Base-by-base conservation (phyloP, 2,888 invertebrate species). In the Diabrotica balteata region DNA sequence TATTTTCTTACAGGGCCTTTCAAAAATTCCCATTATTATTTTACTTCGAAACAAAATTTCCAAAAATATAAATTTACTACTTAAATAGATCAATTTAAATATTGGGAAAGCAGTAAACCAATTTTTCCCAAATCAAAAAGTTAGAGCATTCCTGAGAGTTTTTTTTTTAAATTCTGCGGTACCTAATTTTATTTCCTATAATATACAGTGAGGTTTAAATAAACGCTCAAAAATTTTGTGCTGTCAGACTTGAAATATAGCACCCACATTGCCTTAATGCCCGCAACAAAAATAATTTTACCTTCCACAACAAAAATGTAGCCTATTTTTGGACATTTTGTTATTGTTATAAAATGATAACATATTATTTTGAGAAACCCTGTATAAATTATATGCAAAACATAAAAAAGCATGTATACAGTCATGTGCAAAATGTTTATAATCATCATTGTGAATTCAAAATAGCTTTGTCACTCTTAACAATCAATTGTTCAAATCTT, bases 391-490 rank as follows among this genome's bases (percentile, higher is more conserved):
- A 77, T 77, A 80, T 79, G 82, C 81, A 80, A 83, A 82, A 81
- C 81, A 81, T 82, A 81, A 79, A 81, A 82, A 84, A 83, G 83
- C 83, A 80, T 81, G 74, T 77, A 79, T 81, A 82, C 82, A 83
- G 81, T 81, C 80, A 80, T 81, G 82, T 82, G 82, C 82, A 81
- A 80, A 79, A 78, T 76, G 76, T 77, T 68, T 77, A 75, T 76
- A 58, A 64, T 58, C 68, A 64, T 58, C 68, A 70, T 72, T 72
- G 66, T 75, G 68, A 52, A 64, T 64, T 64, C 64, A 59, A 64
- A 64, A 51, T 64, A 64, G 64, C 64, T 64, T 63, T 64, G 64
- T 72, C 71, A 66, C 67, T 66, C 60, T 10, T 54, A 66, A 60
- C 60, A 66, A 66, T 65, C 53, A 47, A 64, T 42, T 49, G 47